Conservation (phyloP, 2,797 vertebrate genomes). For the Sebastes kiyomatsui region DNA sequence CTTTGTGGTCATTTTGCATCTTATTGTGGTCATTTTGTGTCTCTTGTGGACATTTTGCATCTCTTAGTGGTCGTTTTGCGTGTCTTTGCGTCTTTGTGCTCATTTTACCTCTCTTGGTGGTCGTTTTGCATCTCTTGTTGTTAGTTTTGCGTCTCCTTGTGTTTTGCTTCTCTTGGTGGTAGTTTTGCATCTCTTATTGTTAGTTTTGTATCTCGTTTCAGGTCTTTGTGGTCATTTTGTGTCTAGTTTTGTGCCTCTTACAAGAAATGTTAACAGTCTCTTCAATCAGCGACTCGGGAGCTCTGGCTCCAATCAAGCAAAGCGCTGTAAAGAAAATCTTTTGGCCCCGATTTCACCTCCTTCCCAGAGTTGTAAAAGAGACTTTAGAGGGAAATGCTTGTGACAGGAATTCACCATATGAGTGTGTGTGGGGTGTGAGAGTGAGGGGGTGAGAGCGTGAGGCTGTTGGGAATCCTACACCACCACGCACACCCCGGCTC, state of each 20-base stretch:
- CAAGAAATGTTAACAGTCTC: neutral
- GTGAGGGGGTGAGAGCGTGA: slow-evolving; percentile 1
- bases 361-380: neutral
- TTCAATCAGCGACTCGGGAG: neutral
- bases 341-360: neutral
- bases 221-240: neutral
- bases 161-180: neutral
- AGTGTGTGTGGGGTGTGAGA: slow-evolving; percentile 8
- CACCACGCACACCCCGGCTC: slow-evolving; percentile 8
- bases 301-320: neutral
- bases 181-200: neutral
- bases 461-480: slow-evolving; percentile 52
- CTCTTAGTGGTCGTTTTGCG: too few species aligned
- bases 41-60: too few species aligned
- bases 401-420: slow-evolving; percentile 52
- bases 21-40: too few species aligned
- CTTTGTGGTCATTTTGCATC: neutral
- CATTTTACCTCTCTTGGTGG: neutral
- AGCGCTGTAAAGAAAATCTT: neutral
- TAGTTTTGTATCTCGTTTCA: neutral
- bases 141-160: neutral
- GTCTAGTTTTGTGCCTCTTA: neutral
- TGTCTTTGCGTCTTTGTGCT: too few species aligned
- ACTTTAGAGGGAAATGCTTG: slow-evolving; percentile 58
- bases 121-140: neutral